These are phyloP conservation scores for Sapajus apella DNA, from an alignment of 2,113 vertebrate genomes.

Conservation along the genomic window DNA sequence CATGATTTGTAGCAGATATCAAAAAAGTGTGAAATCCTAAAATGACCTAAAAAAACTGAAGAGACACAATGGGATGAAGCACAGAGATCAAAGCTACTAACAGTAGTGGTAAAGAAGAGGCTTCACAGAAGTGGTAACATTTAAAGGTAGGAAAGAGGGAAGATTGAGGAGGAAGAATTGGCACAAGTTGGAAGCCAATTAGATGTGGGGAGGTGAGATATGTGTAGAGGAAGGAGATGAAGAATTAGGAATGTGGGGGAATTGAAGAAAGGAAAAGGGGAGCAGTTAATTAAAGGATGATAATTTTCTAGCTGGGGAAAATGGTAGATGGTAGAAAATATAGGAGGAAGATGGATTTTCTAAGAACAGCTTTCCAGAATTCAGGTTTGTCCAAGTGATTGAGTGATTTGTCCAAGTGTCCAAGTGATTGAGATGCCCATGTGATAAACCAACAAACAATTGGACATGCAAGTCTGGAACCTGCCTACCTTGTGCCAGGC, in stretches of 20 bases:
- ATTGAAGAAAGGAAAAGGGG: not conserved
- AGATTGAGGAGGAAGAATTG: not conserved
- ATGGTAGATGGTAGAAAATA: not conserved
- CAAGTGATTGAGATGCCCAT: not conserved
- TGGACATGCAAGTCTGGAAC: not conserved
- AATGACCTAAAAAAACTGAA: not conserved
- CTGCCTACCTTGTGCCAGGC: not conserved
- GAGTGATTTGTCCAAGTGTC: not conserved
- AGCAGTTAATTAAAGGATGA: not conserved
- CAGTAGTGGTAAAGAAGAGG: not conserved
- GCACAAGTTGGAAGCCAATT: not conserved
- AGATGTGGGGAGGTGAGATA: not conserved
- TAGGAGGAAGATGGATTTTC: not conserved
- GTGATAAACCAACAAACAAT: not conserved
- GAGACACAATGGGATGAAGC: not conserved
- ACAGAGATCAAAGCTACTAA: not conserved
- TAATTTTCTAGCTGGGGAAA: not conserved
- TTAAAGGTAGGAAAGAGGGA: not conserved
- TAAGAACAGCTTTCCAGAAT: not conserved
- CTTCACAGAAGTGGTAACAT: not conserved
- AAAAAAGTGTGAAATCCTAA: not conserved
- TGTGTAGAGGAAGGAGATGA: not conserved
- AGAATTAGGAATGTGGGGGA: not conserved
- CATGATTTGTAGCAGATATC: conserved; percentile 18
- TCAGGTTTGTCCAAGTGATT: not conserved